A percentile compares a stretch with the other conserved stretches of the same genome.
phyloP scores from a whole-genome alignment of 2,113 vertebrate species.

The Mirounga angustirostris region DNA sequence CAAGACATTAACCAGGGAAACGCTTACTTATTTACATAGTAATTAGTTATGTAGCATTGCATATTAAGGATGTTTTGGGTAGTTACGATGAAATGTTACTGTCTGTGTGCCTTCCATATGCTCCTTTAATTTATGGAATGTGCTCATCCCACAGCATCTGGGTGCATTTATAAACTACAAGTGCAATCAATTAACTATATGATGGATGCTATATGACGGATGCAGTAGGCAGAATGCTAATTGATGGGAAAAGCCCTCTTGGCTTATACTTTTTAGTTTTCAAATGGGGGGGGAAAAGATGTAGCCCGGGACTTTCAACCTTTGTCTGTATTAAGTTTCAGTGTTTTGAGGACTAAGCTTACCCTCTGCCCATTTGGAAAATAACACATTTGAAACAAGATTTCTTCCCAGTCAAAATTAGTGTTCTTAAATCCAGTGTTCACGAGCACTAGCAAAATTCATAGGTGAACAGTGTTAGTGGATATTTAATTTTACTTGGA shows the following conservation, averaged over 20 bases:
- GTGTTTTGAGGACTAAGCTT: neutral
- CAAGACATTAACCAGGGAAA: constrained; percentile 53
- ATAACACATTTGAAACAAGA: constrained; percentile 27
- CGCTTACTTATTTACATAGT: constrained; percentile 28
- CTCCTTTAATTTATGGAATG: constrained; percentile 64
- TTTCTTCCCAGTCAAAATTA: neutral
- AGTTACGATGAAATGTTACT: constrained; percentile 68
- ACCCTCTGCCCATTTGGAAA: neutral
- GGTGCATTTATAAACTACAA: constrained; percentile 51
- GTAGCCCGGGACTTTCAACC: neutral
- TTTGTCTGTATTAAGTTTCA: constrained; percentile 28
- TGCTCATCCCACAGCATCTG: constrained; percentile 63
- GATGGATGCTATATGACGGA: neutral
- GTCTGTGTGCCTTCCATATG: constrained; percentile 47
- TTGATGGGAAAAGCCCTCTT: constrained; percentile 14
- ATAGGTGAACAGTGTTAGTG: neutral
- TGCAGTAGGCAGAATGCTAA: constrained; percentile 42
- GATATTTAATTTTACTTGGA: neutral
- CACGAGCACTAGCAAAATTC: neutral
- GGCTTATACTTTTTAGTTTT: neutral
- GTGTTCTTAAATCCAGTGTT: neutral
- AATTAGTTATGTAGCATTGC: constrained; percentile 50
- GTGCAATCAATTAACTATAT: constrained; percentile 34
- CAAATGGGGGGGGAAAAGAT: neutral
- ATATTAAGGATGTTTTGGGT: constrained; percentile 28